Conservation (phyloP, 1,140 invertebrate genomes). For the Brachionus manjavacas region DNA sequence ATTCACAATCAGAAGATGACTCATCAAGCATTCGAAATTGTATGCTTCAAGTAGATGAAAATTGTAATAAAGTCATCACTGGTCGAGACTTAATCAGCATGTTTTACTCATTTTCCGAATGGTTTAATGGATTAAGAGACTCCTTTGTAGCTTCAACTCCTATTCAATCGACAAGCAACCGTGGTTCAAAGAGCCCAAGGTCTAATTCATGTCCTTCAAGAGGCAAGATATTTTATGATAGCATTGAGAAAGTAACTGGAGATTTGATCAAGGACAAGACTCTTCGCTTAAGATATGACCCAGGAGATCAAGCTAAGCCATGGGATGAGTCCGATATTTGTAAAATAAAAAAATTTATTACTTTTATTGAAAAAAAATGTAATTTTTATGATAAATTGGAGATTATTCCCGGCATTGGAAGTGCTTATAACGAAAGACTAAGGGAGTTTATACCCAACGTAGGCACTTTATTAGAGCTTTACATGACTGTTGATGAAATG, state of each 20-base stretch:
- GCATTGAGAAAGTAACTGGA: neutral
- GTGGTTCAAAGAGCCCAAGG: neutral
- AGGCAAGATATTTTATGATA: neutral
- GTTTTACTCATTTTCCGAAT: slow-evolving; percentile 7
- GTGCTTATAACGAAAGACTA: neutral
- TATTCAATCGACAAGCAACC: neutral
- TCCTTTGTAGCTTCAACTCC: neutral
- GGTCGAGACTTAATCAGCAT: neutral
- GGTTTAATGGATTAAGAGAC: slow-evolving; percentile 4
- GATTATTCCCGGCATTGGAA: neutral
- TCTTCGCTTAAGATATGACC: neutral
- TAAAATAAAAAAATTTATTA: neutral
- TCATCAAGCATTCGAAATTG: neutral
- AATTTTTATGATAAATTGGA: neutral
- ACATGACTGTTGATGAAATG: neutral
- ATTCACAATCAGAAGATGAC: neutral
- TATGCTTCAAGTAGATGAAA: neutral
- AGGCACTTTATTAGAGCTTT: slow-evolving; percentile 4
- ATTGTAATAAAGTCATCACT: neutral
- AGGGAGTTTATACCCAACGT: neutral
- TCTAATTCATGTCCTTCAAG: neutral
- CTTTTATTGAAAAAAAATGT: neutral
- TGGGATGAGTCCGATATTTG: neutral
- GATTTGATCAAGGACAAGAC: neutral
- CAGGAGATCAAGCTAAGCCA: neutral